phyloP scores from a whole-genome alignment of 2,113 vertebrate genomes.

The Catharus bicknelli region DNA sequence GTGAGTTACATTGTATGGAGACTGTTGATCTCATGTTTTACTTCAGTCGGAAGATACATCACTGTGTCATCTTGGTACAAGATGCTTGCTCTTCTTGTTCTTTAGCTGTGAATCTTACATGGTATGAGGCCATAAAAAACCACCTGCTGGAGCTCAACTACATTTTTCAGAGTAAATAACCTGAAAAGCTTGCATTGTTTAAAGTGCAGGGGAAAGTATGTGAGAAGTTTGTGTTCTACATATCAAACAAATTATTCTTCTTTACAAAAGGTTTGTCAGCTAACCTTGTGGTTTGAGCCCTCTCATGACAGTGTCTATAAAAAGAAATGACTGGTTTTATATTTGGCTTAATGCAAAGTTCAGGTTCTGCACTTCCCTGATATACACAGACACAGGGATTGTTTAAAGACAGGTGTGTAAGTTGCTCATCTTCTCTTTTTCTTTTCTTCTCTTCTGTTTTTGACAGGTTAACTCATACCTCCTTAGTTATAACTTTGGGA shows the following conservation, averaged over 20 bases:
- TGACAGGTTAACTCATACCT: neutral
- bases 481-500: neutral
- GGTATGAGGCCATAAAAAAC: neutral
- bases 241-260: neutral
- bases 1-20: neutral
- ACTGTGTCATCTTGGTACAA: neutral
- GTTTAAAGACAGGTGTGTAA: neutral
- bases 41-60: neutral
- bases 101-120: neutral
- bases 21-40: neutral
- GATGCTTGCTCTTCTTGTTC: neutral
- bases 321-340: neutral
- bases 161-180: conserved; percentile 20
- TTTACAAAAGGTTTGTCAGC: neutral
- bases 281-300: neutral
- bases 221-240: neutral
- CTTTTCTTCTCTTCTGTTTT: neutral
- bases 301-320: neutral
- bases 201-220: neutral
- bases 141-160: neutral
- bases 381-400: neutral
- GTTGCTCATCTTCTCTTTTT: neutral
- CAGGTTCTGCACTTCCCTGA: neutral
- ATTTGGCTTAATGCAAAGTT: neutral
- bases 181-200: conserved; percentile 23